phyloP scores from a whole-genome alignment of 1,140 invertebrate species.

The Bombus turneri region DNA sequence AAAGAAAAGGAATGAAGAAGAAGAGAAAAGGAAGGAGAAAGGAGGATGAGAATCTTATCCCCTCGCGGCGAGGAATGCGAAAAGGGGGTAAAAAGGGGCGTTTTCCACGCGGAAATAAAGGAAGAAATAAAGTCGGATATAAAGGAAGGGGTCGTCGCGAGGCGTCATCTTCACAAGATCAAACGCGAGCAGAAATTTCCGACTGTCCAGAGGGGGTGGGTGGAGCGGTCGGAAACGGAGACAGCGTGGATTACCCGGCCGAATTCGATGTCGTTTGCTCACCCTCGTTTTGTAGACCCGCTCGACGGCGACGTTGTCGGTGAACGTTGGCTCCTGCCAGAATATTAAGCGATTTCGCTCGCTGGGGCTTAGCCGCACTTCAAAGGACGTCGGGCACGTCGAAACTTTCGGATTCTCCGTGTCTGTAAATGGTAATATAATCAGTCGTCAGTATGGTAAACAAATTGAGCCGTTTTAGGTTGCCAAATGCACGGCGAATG shows the following conservation, averaged over 20 bases:
- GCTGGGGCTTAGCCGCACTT: conserved; percentile 83
- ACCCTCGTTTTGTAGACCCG: conserved; percentile 86
- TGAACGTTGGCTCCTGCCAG: conserved; percentile 88
- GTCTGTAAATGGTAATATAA: conserved; percentile 78
- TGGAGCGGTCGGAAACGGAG: background rate
- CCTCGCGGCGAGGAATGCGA: background rate
- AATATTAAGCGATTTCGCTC: conserved; percentile 84
- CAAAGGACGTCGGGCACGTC: conserved; percentile 86
- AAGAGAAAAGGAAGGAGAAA: background rate
- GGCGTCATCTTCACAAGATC: conserved; percentile 24
- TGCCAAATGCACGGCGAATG: background rate
- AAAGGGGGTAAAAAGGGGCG: background rate
- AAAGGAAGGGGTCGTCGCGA: background rate
- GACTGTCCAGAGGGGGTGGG: background rate
- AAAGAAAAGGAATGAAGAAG: too few species aligned
- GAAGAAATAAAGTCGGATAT: background rate
- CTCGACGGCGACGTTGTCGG: conserved; percentile 85
- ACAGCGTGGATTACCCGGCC: conserved; percentile 20
- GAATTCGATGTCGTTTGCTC: conserved; percentile 63
- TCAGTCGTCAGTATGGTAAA: conserved; percentile 42
- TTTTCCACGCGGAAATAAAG: conserved; percentile 10
- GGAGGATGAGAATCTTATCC: background rate
- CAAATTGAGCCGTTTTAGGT: conserved; percentile 11
- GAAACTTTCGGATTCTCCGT: conserved; percentile 83
- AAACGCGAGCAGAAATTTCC: conserved; percentile 30